Evolutionary conservation across 2,888 invertebrate genomes (phyloP).

Genomic region (Nineta flava): DNA sequence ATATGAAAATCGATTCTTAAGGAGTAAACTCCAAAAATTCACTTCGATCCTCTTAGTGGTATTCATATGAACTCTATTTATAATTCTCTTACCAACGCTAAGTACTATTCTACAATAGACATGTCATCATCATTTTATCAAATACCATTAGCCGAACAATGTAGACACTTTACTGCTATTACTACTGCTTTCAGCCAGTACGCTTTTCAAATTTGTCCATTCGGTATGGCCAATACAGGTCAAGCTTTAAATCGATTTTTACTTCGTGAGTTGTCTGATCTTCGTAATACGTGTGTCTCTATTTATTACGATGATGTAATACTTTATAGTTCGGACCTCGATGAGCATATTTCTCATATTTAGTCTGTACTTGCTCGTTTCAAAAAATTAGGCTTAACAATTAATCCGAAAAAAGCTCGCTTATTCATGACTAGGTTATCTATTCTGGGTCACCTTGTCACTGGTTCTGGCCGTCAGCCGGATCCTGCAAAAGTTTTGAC

Average conservation of each 20-base stretch:
- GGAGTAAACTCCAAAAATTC: too few species aligned
- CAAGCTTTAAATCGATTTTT: neutral
- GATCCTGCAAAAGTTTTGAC: neutral
- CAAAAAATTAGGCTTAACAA: neutral
- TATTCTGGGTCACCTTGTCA: neutral
- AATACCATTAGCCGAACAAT: neutral
- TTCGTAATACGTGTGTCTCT: neutral
- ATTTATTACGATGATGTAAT: neutral
- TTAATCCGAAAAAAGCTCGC: neutral
- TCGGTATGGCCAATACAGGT: neutral
- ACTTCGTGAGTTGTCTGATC: neutral
- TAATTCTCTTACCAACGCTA: neutral
- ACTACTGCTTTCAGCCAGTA: neutral
- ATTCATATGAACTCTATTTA: conserved; percentile 2
- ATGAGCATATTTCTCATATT: neutral
- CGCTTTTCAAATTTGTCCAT: neutral
- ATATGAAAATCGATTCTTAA: too few species aligned
- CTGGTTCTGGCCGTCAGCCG: neutral
- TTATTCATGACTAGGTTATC: neutral
- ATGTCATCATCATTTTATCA: neutral
- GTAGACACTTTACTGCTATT: neutral
- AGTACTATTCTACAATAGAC: neutral
- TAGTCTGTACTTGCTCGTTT: neutral
- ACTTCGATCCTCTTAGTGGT: neutral
- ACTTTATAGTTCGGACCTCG: neutral